A percentile compares a stretch with the other conserved stretches of the same genome.
phyloP scores from a whole-genome alignment of 2,888 invertebrate genomes.

The Latrodectus hesperus region DNA sequence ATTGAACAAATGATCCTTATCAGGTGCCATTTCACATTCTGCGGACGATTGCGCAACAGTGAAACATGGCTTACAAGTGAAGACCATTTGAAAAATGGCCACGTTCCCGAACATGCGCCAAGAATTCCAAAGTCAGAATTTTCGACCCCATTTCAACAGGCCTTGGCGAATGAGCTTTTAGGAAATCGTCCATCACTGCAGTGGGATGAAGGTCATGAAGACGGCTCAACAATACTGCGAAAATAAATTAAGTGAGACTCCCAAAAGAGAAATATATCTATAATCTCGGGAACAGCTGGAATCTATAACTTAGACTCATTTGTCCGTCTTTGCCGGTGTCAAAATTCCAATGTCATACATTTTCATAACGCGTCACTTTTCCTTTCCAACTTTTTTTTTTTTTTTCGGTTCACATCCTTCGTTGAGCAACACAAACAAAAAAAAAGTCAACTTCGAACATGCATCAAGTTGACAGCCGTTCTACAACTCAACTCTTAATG shows the following conservation, averaged over 20 bases:
- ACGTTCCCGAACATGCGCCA: constrained; percentile 15
- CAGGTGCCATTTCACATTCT: neutral
- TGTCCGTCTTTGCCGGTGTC: constrained; percentile 61
- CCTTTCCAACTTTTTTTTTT: neutral
- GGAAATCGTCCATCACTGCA: constrained; percentile 37
- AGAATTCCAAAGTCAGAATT: constrained; percentile 23
- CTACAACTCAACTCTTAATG: constrained; percentile 2
- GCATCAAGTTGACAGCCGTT: constrained; percentile 48
- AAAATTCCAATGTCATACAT: constrained; percentile 60
- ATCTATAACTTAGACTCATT: constrained; percentile 65
- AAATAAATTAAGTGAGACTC: constrained; percentile 58
- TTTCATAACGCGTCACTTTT: constrained; percentile 9
- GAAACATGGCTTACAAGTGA: neutral
- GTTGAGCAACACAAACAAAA: neutral
- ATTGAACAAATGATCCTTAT: constrained; percentile 41
- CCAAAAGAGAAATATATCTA: constrained; percentile 32
- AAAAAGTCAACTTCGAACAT: neutral
- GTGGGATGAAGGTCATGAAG: constrained; percentile 19
- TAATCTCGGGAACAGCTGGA: constrained; percentile 62
- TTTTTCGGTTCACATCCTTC: neutral
- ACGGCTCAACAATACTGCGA: constrained; percentile 25
- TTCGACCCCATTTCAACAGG: constrained; percentile 24
- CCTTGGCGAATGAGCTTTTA: constrained; percentile 12
- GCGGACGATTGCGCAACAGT: constrained; percentile 2
- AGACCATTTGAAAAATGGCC: constrained; percentile 19